Base-by-base conservation (phyloP, 2,888 invertebrate genomes). In the Lucinisca nassula region DNA sequence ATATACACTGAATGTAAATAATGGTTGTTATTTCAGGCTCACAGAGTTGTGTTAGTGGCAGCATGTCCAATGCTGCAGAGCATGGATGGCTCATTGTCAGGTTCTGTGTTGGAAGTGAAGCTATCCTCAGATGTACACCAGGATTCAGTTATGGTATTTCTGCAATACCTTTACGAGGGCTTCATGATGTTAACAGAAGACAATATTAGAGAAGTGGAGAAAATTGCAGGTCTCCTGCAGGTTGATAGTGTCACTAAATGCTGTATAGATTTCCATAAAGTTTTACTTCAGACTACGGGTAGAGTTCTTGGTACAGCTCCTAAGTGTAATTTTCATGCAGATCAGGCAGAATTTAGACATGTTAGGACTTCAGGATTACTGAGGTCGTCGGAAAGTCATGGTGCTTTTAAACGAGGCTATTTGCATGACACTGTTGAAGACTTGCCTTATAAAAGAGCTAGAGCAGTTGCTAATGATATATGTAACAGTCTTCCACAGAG, bases 11-110 rank as follows among this genome's bases (percentile, higher is more conserved):
- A n/a, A n/a, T n/a, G n/a, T n/a, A n/a, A n/a, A n/a, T n/a, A n/a
- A n/a, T n/a, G n/a, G n/a, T n/a, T n/a, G n/a, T n/a, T n/a, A 38
- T 84, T 83, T 17, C 76, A 90, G 90, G 90, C 89, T 17, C 90
- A 90, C 61, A 81, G 90, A 61, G 79, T 90, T 40, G 89, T 90
- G 24, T 55, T 90, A 51, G 82, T 90, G n/a, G 90, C 90, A 58
- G 90, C 90, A n/a, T 90, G 89, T 80, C 90, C 90, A 30, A 90
- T 90, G 90, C 75, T 90, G 38, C 90, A 90, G 78, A 84, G 85
- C 10, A 90, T 90, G 90, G 89, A 89, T 27, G 87, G 84, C 37
- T 85, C 90, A 17, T 81, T 84, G 0, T 70, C 80, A 61, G 90
- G 90, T 38, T 85, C 87, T 14, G 80, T 83, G 27, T 75, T 90